Evolutionary conservation across 92 coral and sea anemone genomes (phyloP), one percentile per base, ranked within the genome.

Genomic region (Epizoanthus ramosus): DNA sequence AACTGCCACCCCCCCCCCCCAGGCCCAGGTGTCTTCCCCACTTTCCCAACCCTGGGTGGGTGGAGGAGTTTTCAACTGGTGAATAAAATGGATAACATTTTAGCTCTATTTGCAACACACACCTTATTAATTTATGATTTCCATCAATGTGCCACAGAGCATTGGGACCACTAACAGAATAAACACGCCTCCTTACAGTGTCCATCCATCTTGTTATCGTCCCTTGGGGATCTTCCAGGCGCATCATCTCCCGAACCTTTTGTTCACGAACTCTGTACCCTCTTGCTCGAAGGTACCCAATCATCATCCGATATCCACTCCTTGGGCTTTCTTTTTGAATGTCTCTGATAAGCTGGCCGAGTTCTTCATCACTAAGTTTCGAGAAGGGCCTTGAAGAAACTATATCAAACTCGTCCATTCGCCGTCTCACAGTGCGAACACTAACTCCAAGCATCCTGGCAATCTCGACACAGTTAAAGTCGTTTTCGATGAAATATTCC

Each of bases 271-370:
- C 9, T 56, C 37, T 75, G 16, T 53, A 47, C 16, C 80, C 67
- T 53, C 80, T 8, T 22, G 80, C 47, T n/a, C 80, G 24, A 22
- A 53, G 31, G 50, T 79, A 71, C 22, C 83, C 83, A 79, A 79
- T 79, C 83, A 79, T 28, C 83, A 79, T 79, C 65, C 83, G 35
- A 39, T 79, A 79, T 8, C 83, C 83, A 33, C 72, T 60, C 39
- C 47, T 58, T 1, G 83, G 83, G 47, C 65, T 69, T 5, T 18
- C n/a, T 60, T 79, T 53, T 79, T 79, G 61, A 33, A 79, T 61
- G 14, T 79, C 83, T 60, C 16, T 24, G 15, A 63, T 71, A 39
- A 61, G 28, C 35, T 21, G 18, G 72, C 65, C 83, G 61, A 79
- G 65, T 57, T 79, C 71, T 63, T 79, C 83, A 15, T 79, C 83